Base-by-base conservation (phyloP, 2,113 vertebrate genomes). In the Syrrhaptes paradoxus region DNA sequence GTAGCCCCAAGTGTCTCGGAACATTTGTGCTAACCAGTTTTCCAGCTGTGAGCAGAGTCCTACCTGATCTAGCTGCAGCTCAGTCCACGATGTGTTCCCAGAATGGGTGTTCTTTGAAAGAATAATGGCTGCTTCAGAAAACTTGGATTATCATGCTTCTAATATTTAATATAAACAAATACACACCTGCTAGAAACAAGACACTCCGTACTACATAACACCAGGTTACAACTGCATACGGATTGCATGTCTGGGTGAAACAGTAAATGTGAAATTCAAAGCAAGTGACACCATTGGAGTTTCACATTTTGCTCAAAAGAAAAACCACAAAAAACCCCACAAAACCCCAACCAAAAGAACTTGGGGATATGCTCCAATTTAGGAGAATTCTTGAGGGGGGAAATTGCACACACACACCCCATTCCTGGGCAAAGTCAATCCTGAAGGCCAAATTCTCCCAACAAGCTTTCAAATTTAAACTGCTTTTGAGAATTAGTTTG, bases 141-240 rank as follows among this genome's bases (percentile, higher is more conserved):
- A 29, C 45, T 52, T 46, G 38, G 43, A 24, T 75, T 59, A 48
- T 13, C 49, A 17, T 13, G 6, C 62, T 79, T 61, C 78, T 79
- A 45, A 45, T 18, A 32, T 13, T 75, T 55, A 34, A 63, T 34
- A 61, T 14, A 45, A 82, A 63, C 61, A 86, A 20, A 57, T 36
- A 32, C 14, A 29, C 0, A 2, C 7, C 61, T 73, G 36, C 79
- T 31, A 61, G 71, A 55, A 89, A 72, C 14, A 32, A 55, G 77
- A 28, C 16, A 6, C 19, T 71, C 68, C 38, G 8, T 5, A 2
- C 55, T 43, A 12, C 9, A 1, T 14, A 52, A 29, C 59, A 63
- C 61, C 38, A 0, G 10, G 6, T 43, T 59, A 32, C 34, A 70
- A 8, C 77, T 15, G 4, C 41, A 7, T 4, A 1, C 0, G 29